Conservation (phyloP, 2,113 vertebrate species). For the Mesocricetus auratus region DNA sequence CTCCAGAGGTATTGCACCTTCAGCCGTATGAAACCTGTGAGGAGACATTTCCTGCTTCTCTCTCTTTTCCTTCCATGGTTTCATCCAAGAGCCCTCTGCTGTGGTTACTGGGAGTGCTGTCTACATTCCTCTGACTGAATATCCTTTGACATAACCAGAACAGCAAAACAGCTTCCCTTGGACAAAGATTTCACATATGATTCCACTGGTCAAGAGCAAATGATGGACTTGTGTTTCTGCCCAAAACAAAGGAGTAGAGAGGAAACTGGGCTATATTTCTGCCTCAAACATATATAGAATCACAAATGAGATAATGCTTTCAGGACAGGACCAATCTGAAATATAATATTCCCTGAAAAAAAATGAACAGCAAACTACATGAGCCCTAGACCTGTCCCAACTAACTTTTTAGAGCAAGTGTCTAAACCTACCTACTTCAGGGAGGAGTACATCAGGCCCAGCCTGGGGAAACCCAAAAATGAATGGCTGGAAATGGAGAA, state of each 20-base stretch:
- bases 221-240: not conserved
- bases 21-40: not conserved
- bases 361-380: not conserved
- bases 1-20: not conserved
- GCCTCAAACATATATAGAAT: not conserved
- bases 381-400: not conserved
- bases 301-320: not conserved
- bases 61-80: not conserved
- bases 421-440: not conserved
- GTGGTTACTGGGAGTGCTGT: not conserved
- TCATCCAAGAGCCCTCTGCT: not conserved
- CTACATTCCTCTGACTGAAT: not conserved
- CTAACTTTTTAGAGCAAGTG: not conserved
- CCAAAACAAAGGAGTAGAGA: not conserved
- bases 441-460: not conserved
- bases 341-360: not conserved
- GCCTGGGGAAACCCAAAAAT: fast-evolving
- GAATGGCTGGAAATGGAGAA: not conserved
- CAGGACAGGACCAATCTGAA: not conserved
- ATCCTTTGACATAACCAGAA: not conserved
- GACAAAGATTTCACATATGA: too few relatives aligned
- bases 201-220: not conserved
- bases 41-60: not conserved
- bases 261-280: not conserved
- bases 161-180: not conserved